Evolutionary conservation across 2,113 vertebrate genomes (phyloP).

Genomic region (Pseudorectes ferrugineus): DNA sequence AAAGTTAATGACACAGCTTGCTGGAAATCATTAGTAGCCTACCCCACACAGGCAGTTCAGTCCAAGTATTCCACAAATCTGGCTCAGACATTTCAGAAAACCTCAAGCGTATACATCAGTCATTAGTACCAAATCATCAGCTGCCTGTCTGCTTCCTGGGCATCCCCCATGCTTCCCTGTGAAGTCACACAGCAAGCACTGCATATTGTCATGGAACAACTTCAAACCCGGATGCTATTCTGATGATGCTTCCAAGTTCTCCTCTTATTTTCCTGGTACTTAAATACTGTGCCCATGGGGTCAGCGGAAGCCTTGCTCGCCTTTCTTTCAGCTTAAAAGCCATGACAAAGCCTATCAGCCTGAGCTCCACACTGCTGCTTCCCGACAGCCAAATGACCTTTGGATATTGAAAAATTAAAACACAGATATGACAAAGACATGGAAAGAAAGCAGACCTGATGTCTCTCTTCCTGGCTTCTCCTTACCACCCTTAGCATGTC

Average conservation of each 20-base stretch:
- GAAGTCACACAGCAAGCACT: background rate
- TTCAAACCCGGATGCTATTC: fast-evolving
- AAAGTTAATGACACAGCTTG: background rate
- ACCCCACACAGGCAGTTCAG: background rate
- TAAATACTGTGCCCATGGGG: background rate
- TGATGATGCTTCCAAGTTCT: background rate
- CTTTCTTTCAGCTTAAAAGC: background rate
- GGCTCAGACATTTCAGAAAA: background rate
- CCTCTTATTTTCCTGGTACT: background rate
- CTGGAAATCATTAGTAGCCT: background rate
- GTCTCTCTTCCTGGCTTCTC: background rate
- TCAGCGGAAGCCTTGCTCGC: background rate
- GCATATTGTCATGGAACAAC: background rate
- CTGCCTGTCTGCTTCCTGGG: background rate
- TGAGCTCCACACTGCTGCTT: background rate
- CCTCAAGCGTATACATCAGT: fast-evolving
- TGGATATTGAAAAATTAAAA: background rate
- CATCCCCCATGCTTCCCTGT: background rate
- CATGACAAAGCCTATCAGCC: background rate
- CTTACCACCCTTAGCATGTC: background rate
- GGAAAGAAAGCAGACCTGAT: background rate
- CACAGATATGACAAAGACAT: background rate
- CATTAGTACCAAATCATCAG: background rate
- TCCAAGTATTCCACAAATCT: background rate
- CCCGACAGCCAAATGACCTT: background rate